A percentile compares a stretch with the other conserved stretches of the same genome.
Evolutionary conservation across 2,113 vertebrate species (phyloP).

Genomic region (Syngnathus scovelli): DNA sequence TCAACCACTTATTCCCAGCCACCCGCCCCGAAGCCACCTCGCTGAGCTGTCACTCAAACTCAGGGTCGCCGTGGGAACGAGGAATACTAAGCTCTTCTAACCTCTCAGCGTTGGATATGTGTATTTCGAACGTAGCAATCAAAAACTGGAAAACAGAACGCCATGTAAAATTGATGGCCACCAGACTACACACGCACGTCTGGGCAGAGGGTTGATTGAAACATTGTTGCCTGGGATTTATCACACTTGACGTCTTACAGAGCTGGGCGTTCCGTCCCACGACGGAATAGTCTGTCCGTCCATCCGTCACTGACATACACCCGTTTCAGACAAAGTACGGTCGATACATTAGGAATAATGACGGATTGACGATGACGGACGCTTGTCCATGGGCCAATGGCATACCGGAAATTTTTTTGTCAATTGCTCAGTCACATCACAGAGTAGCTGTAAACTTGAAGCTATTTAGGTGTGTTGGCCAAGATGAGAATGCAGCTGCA

Average conservation of each 20-base stretch:
- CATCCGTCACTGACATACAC: too few species aligned
- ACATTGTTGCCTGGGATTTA: conserved; percentile 3
- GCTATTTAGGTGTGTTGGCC: background rate
- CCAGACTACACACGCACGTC: conserved; percentile 27
- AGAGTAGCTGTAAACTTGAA: background rate
- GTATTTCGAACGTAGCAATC: conserved; percentile 35
- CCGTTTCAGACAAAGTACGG: too few species aligned
- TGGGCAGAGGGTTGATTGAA: conserved; percentile 50
- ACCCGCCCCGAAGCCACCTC: background rate
- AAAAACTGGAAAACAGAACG: conserved; percentile 56
- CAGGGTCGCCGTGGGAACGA: conserved; percentile 37
- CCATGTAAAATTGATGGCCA: conserved; percentile 65
- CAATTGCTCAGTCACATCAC: background rate
- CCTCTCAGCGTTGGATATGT: conserved; percentile 28
- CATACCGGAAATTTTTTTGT: too few species aligned
- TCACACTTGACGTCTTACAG: background rate
- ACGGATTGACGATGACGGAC: too few species aligned
- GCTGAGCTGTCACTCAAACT: conserved; percentile 47
- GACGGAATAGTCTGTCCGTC: too few species aligned
- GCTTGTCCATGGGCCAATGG: too few species aligned
- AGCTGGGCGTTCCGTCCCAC: too few species aligned
- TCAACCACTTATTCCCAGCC: background rate
- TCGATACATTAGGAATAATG: too few species aligned
- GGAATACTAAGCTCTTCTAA: conserved; percentile 24
- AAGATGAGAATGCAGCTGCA: background rate